These are phyloP conservation scores for Protomyctophum bolini DNA, from an alignment of 2,113 vertebrate genomes.

Conservation along the genomic window DNA sequence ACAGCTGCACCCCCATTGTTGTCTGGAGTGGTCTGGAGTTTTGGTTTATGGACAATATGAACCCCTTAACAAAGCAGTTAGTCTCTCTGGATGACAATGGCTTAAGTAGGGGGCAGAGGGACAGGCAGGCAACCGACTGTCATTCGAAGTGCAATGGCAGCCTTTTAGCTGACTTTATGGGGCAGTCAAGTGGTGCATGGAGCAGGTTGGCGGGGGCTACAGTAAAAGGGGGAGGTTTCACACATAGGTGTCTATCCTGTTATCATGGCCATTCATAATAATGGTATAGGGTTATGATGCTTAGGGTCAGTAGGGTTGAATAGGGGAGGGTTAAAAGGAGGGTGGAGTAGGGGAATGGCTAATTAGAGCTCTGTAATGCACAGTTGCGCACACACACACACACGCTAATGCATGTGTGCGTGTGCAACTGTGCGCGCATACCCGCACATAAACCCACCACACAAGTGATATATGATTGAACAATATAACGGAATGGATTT, in stretches of 20 bases:
- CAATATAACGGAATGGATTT: too few species aligned
- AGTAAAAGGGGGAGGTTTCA: slow-evolving; percentile 61
- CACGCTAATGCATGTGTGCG: neutral
- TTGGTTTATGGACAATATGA: slow-evolving; percentile 67
- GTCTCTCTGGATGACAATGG: slow-evolving; percentile 57
- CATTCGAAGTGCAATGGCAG: slow-evolving; percentile 71
- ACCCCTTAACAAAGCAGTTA: slow-evolving; percentile 63
- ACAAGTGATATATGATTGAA: neutral
- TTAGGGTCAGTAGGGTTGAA: neutral
- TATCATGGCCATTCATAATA: slow-evolving; percentile 9
- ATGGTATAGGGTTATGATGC: neutral
- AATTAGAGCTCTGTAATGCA: neutral
- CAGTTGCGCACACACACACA: neutral
- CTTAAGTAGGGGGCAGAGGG: slow-evolving; percentile 59
- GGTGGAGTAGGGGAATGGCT: neutral
- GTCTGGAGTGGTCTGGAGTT: slow-evolving; percentile 49
- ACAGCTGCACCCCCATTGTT: slow-evolving; percentile 66
- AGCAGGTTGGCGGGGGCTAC: slow-evolving; percentile 39
- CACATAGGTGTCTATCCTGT: slow-evolving; percentile 63
- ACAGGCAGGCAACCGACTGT: slow-evolving; percentile 40
- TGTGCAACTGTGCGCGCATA: too few species aligned
- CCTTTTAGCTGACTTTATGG: slow-evolving; percentile 62
- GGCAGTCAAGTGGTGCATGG: slow-evolving; percentile 51
- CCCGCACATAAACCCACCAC: too few species aligned
- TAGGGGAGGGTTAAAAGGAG: slow-evolving; percentile 3